phyloP scores from a whole-genome alignment of 37 sponge, comb jelly and placozoan genomes.

The Ianthella basta region DNA sequence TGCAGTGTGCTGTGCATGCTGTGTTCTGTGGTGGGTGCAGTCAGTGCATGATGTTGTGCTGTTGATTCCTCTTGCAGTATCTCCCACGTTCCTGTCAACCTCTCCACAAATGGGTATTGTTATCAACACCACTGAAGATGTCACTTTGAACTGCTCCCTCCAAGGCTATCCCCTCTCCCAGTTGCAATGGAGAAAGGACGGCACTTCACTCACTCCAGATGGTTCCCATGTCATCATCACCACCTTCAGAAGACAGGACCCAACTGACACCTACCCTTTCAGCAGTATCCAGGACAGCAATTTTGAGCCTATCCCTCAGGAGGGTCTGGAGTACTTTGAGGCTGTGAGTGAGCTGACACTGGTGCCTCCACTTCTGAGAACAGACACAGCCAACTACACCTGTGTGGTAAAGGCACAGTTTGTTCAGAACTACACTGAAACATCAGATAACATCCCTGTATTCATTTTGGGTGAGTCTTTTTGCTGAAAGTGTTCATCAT shows the following conservation, averaged over 20 bases:
- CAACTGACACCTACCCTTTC: not conserved
- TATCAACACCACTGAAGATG: not conserved
- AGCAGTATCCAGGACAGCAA: not conserved
- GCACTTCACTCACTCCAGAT: not conserved
- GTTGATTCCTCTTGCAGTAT: too few species aligned
- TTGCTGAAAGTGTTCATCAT: not conserved
- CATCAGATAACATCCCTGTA: slow-evolving; percentile 32
- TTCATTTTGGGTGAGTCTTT: slow-evolving; percentile 50
- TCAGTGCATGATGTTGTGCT: too few species aligned
- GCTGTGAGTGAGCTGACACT: slow-evolving; percentile 46
- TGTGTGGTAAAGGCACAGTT: slow-evolving; percentile 52
- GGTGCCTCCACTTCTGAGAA: slow-evolving; percentile 28
- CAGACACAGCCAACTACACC: slow-evolving; percentile 70
- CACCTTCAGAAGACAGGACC: slow-evolving; percentile 3
- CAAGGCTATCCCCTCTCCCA: not conserved
- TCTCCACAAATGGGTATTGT: slow-evolving; percentile 22
- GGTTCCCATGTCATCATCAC: not conserved
- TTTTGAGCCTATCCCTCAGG: not conserved
- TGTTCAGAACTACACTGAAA: not conserved
- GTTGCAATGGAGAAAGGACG: not conserved
- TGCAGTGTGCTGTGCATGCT: too few species aligned
- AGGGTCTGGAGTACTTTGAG: slow-evolving; percentile 29
- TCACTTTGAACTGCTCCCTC: not conserved
- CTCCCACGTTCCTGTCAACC: slow-evolving; percentile 33
- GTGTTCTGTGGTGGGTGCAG: too few species aligned